phyloP scores from a whole-genome alignment of 1,140 invertebrate species.

The Cepaea nemoralis region DNA sequence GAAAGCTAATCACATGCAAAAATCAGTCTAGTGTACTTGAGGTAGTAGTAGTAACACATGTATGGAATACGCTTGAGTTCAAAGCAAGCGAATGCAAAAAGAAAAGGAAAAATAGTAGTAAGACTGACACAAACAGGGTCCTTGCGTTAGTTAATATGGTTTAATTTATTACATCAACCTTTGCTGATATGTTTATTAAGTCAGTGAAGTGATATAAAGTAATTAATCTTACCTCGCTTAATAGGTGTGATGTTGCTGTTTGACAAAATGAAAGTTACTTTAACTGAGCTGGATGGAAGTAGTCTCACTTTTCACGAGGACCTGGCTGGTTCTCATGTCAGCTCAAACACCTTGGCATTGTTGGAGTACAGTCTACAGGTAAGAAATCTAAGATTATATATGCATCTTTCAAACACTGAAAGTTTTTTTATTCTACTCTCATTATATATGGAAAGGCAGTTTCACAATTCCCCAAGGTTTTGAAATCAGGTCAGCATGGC shows the following conservation, averaged over 20 bases:
- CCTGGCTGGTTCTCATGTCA: not conserved
- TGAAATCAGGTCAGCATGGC: too few relatives aligned
- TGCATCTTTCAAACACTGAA: too few relatives aligned
- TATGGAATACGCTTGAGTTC: too few relatives aligned
- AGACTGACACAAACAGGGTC: not conserved
- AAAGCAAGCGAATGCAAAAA: too few relatives aligned
- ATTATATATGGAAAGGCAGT: too few relatives aligned
- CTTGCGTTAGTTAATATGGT: not conserved
- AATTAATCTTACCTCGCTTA: not conserved
- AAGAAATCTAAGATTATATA: not conserved
- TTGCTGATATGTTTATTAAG: too few relatives aligned
- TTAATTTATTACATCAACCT: not conserved
- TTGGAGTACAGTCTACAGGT: conserved; percentile 20
- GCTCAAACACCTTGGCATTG: not conserved
- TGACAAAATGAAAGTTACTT: not conserved
- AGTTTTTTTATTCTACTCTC: too few relatives aligned
- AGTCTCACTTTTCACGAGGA: not conserved
- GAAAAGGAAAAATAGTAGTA: not conserved
- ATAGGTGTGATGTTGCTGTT: not conserved
- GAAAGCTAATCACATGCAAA: too few relatives aligned
- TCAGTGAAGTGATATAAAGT: not conserved
- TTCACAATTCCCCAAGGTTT: too few relatives aligned
- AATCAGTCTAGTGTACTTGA: too few relatives aligned
- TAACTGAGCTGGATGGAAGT: conserved; percentile 4
- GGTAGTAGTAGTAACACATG: too few relatives aligned